phyloP scores from a whole-genome alignment of 2,888 invertebrate genomes.

The Leptinotarsa juncta region DNA sequence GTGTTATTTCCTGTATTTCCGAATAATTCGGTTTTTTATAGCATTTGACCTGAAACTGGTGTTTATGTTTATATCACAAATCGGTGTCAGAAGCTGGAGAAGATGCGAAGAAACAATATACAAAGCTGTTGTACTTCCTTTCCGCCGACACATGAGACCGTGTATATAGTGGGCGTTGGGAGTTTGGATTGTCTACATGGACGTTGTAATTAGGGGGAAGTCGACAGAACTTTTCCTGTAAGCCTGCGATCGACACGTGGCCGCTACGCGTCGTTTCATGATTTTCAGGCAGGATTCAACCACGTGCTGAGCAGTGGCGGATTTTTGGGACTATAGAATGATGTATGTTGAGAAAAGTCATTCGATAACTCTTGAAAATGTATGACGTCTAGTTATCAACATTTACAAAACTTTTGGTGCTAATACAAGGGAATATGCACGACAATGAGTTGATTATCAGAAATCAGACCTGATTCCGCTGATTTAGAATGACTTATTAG shows the following conservation, averaged over 20 bases:
- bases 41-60: conserved; percentile 46
- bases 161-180: conserved; percentile 10
- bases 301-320: conserved; percentile 4
- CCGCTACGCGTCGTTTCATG: conserved; percentile 28
- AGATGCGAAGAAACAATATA: conserved; percentile 49
- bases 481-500: too few species aligned
- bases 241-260: conserved; percentile 41
- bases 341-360: background rate
- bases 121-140: conserved; percentile 56
- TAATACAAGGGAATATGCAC: too few species aligned
- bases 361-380: background rate
- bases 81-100: conserved; percentile 45
- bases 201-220: conserved; percentile 45
- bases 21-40: conserved; percentile 33
- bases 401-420: too few species aligned
- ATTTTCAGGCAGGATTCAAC: conserved; percentile 24
- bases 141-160: conserved; percentile 24
- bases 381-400: too few species aligned
- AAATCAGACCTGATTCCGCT: too few species aligned
- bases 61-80: conserved; percentile 47
- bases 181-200: conserved; percentile 37
- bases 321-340: background rate
- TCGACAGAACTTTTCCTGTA: conserved; percentile 51
- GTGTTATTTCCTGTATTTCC: conserved; percentile 36
- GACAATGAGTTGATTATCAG: too few species aligned